phyloP scores from a whole-genome alignment of 2,888 invertebrate genomes.

The Tenthredo livida region DNA sequence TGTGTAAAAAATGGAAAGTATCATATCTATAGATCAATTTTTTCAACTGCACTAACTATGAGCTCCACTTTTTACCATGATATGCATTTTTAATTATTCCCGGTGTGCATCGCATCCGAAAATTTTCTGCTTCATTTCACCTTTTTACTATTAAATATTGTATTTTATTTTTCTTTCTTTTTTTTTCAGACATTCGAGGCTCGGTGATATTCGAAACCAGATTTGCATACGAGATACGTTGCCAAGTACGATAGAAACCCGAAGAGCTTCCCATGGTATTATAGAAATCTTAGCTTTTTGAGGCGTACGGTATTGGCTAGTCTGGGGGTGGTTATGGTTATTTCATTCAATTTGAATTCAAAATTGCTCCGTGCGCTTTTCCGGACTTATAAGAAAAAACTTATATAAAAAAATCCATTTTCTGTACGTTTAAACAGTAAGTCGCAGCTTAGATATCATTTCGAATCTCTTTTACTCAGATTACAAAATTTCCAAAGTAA shows the following conservation, averaged over 20 bases:
- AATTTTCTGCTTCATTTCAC: slow-evolving; percentile 4
- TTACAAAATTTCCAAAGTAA: neutral
- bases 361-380: neutral
- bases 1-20: neutral
- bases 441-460: neutral
- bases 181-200: neutral
- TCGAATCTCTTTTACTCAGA: neutral
- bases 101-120: neutral
- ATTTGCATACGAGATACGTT: slow-evolving; percentile 34
- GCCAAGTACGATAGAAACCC: neutral
- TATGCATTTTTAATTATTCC: neutral
- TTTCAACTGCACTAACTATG: neutral
- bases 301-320: slow-evolving; percentile 10
- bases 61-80: neutral
- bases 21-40: neutral
- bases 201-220: slow-evolving; percentile 16
- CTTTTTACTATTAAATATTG: neutral
- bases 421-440: neutral
- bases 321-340: slow-evolving; percentile 23
- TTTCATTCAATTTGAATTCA: slow-evolving; percentile 41
- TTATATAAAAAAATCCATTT: neutral
- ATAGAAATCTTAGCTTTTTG: slow-evolving; percentile 14
- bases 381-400: neutral
- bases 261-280: slow-evolving; percentile 28
- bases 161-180: neutral